phyloP scores from a whole-genome alignment of 2,888 invertebrate species.

The Melieria crassipennis region DNA sequence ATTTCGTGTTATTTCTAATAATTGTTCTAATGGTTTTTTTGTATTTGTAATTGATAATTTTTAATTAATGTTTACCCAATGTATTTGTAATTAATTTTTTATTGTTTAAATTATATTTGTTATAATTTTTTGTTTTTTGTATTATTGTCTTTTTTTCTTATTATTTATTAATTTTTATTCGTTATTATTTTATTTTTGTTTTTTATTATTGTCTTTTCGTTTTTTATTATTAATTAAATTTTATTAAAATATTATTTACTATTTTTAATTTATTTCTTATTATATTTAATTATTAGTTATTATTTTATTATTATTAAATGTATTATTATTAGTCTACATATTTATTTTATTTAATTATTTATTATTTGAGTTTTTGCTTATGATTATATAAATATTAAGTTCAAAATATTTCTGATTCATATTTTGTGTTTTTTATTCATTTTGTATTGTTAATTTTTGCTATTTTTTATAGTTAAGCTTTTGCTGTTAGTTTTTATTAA shows the following conservation, averaged over 20 bases:
- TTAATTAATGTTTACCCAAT: no score
- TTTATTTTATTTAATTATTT: constrained; percentile 2
- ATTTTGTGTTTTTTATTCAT: no score
- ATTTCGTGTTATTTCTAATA: no score
- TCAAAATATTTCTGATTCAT: not conserved
- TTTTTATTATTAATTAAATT: not conserved
- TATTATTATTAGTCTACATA: not conserved
- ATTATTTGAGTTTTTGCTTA: not conserved
- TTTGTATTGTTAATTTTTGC: no score
- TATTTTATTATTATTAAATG: not conserved
- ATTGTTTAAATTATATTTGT: not conserved
- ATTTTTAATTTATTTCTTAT: not conserved
- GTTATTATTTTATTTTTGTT: constrained; percentile 6
- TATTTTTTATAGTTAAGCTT: no score
- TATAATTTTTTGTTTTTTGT: not conserved
- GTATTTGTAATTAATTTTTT: not conserved
- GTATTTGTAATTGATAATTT: no score
- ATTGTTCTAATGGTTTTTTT: no score
- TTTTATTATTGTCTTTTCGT: constrained; percentile 5
- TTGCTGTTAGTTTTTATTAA: no score
- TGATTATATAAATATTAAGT: not conserved
- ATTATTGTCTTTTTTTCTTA: constrained; percentile 2
- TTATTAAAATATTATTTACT: not conserved
- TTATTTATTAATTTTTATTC: constrained; percentile 6
- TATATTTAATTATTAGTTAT: not conserved